Base-by-base conservation (phyloP, 2,113 vertebrate genomes). In the Paramormyrops kingsleyae region DNA sequence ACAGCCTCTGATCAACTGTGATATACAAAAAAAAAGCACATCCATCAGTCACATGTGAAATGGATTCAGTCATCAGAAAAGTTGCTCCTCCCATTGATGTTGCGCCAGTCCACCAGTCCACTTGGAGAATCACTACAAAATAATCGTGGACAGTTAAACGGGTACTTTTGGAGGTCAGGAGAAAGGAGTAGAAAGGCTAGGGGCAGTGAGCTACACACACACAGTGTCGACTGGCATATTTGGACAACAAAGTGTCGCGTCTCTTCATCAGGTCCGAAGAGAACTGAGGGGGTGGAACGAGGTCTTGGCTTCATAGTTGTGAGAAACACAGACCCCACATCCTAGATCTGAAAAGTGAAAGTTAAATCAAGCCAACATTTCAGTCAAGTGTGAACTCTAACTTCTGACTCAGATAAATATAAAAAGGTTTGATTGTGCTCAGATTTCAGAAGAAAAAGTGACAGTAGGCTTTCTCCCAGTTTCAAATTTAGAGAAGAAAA, bases 201-300 rank as follows among this genome's bases (percentile, higher is more conserved):
- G 74, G 85, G 50, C 10, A 12, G 27, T 87, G 85, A 50, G 39
- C n/a, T 89, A 83, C 24, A 47, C 24, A 47, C 88, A 53, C 88
- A 89, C 89, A 89, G 89, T 89, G 89, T 84, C 49, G 5, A 44
- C 27, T 83, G 88, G 88, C 77, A 47, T 53, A 53, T 89, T 47
- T 44, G 80, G 35, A 66, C 52, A 42, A 19, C 17, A 44, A 56
- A 39, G 7, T 12, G 53, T 8, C 35, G n/a, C 35, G 27, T 44
- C 35, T 62, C 87, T 62, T 24, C 56, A 62, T 35, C 4, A 42
- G 5, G 53, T 44, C n/a, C 5, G 21, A 13, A 84, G 83, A 27
- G 47, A 50, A 56, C 85, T 6, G 47, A 50, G 50, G 50, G 49
- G 17, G 9, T 44, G 15, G 19, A 88, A 62, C 35, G n/a, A 59